Evolutionary conservation across 2,113 vertebrate species (phyloP).

Genomic region (Vombatus ursinus): DNA sequence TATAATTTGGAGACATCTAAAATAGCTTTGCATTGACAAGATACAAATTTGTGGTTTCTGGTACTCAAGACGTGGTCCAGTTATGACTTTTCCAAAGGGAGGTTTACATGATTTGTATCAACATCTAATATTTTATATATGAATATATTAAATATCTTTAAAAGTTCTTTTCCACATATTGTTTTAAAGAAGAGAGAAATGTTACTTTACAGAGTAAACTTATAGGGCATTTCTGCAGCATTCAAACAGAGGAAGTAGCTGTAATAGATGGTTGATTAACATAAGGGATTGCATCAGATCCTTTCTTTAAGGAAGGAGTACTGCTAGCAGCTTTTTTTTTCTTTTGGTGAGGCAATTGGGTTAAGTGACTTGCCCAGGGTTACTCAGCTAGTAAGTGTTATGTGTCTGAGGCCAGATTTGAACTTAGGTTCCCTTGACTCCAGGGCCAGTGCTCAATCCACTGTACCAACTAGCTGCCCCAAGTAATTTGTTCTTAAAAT

Average conservation of each 20-base stretch:
- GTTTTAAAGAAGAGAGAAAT: slow-evolving; percentile 78
- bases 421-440: too few species aligned
- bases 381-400: too few species aligned
- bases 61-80: slow-evolving; percentile 76
- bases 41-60: slow-evolving; percentile 80
- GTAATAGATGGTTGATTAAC: slow-evolving; percentile 58
- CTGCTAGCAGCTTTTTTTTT: neutral
- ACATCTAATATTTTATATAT: slow-evolving; percentile 85
- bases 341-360: too few species aligned
- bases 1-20: slow-evolving; percentile 79
- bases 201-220: slow-evolving; percentile 83
- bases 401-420: too few species aligned
- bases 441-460: too few species aligned
- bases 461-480: too few species aligned
- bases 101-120: slow-evolving; percentile 83
- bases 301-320: slow-evolving; percentile 67
- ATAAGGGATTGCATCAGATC: slow-evolving; percentile 42
- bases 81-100: slow-evolving; percentile 82
- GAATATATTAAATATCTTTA: slow-evolving; percentile 80
- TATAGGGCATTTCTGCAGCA: slow-evolving; percentile 64
- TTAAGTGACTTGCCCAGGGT: too few species aligned
- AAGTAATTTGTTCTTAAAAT: slow-evolving; percentile 56
- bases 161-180: slow-evolving; percentile 80
- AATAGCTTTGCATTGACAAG: slow-evolving; percentile 86
- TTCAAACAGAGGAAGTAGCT: slow-evolving; percentile 50